Evolutionary conservation across 2,888 invertebrate genomes (phyloP).

Genomic region (Muschampia plurimacula): DNA sequence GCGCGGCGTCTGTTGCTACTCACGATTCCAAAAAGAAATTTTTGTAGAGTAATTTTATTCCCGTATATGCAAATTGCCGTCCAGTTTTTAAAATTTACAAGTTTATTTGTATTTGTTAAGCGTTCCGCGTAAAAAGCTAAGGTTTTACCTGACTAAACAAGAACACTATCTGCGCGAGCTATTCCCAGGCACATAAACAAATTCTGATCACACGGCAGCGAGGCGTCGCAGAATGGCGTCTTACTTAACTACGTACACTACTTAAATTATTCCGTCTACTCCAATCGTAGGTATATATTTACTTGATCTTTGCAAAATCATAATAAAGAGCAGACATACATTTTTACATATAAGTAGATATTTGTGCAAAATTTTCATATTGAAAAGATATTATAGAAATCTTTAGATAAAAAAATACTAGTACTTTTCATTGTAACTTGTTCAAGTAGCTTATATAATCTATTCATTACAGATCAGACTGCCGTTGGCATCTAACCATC

Average conservation of each 20-base stretch:
- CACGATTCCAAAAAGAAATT: conserved; percentile 45
- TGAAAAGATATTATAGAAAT: too few species aligned
- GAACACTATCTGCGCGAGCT: conserved; percentile 73
- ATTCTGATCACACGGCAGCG: conserved; percentile 76
- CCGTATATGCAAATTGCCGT: conserved; percentile 64
- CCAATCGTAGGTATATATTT: conserved; percentile 43
- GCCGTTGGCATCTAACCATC: too few species aligned
- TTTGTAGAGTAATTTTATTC: conserved; percentile 62
- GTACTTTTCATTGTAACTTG: too few species aligned
- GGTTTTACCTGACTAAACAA: conserved; percentile 77
- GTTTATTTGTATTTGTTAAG: conserved; percentile 77
- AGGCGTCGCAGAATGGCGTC: conserved; percentile 51
- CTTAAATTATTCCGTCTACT: conserved; percentile 42
- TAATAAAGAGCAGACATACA: not conserved
- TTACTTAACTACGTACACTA: conserved; percentile 43
- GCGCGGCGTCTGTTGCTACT: conserved; percentile 38
- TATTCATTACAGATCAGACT: too few species aligned
- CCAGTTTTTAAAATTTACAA: conserved; percentile 67
- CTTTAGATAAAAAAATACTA: too few species aligned
- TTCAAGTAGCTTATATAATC: too few species aligned
- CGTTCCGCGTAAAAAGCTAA: conserved; percentile 77
- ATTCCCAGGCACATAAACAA: conserved; percentile 79
- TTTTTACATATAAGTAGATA: not conserved
- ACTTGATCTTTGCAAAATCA: conserved; percentile 21
- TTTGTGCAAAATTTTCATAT: not conserved